Evolutionary conservation across 2,888 invertebrate species (phyloP), one percentile per base, ranked within the genome.

Genomic region (Craniophora ligustri): DNA sequence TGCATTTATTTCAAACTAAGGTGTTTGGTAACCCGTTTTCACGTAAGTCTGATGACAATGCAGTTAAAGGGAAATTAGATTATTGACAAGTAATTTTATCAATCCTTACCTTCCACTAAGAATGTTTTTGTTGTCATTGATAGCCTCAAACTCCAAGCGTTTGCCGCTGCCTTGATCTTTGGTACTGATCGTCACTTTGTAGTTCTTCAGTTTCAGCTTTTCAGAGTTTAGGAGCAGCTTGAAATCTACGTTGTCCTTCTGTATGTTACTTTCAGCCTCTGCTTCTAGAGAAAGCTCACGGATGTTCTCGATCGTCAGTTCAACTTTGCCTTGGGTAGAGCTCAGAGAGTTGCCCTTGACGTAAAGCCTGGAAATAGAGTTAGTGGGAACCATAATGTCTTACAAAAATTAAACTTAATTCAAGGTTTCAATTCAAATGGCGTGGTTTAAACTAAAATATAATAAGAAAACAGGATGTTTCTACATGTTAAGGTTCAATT

Each of bases 191-290:
- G 96, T 95, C 0, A 96, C 85, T 5, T 94, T 91, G 67, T 96
- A 93, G 78, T 96, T 95, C 64, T 97, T 94, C 23, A 95, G 76
- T 16, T 95, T 94, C 0, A 97, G 79, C 66, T 94, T 94, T 3
- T 95, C 94, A 0, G 95, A 95, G 82, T 96, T 95, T 10, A 95
- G 93, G 58, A 94, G 92, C 0, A 94, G 76, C 59, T 95, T 94
- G 23, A 97, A 78, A 45, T 89, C 85, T 50, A 97, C 95, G 70
- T 96, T 94, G 62, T 97, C 96, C 15, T 95, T 88, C 46, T 93
- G 94, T 0, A 95, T 82, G 42, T 94, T 94, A 0, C 93, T 93
- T 48, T 95, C 95, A 0, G 94, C 78, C 28, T 85, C 88, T 0
- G 94, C 87, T 56, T 95, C 94, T 0, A 95, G 79, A 44, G 91